Evolutionary conservation across 30 jellyfish, hydroid and myxozoan species (phyloP), one percentile per base, ranked within the genome.

Genomic region (Nemopilema nomurai): DNA sequence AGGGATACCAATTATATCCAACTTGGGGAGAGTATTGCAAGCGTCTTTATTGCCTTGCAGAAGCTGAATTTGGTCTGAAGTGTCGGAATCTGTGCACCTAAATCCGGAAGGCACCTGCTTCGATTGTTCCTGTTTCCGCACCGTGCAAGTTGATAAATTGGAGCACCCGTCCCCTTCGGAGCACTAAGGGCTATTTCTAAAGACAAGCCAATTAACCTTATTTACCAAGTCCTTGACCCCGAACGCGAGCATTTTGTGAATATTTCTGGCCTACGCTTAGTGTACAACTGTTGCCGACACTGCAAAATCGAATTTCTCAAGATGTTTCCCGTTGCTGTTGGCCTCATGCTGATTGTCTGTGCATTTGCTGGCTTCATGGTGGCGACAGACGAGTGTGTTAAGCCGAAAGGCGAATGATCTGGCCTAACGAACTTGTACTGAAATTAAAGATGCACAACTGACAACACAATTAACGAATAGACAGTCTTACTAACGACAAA

Each of bases 341-440:
- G 96, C 75, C 83, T 88, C 30, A 74, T 88, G 96, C 67, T 74
- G 72, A 70, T 80, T 68, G 96, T 88, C 67, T 88, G 96, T 51
- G 89, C 86, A 27, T 80, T 88, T 41, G 96, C 96, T 26, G 96
- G 96, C 63, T 80, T 88, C 51, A 71, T 88, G 92, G 91, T 88
- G 28, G 96, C 86, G n/a, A 88, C 96, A 17, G 96, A 88, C 32
- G 96, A 88, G 51, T 88, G 96, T 69, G 89, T 81, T 18, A 81
- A 72, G 64, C 94, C 84, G 49, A 84, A 74, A 67, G 82, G 76
- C 28, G 78, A 69, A 25, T 84, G 50, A 26, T 67, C n/a, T 51
- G 67, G 72, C n/a, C 72, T 6, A 4, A 24, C 72, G 72, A 18
- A 51, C 20, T 41, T 41, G 57, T 41, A 13, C 57, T 41, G 57